Conservation (phyloP, 2,113 vertebrate genomes). For the Lipophrys pholis region DNA sequence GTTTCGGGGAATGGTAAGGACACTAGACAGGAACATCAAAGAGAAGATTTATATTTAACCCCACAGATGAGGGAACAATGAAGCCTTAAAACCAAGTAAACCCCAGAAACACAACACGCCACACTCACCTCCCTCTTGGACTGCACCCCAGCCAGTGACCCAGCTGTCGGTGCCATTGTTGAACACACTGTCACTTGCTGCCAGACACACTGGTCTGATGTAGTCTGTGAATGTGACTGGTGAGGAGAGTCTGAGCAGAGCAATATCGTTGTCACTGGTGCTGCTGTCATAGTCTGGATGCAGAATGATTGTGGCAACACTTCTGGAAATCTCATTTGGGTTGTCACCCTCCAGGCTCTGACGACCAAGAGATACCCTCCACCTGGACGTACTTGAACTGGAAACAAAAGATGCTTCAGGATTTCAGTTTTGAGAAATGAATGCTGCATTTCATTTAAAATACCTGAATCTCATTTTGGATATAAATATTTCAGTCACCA, state of each 20-base stretch:
- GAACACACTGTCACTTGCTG: conserved; percentile 78
- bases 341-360: conserved; percentile 45
- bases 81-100: neutral
- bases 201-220: conserved; percentile 86
- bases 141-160: conserved; percentile 87
- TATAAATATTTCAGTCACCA: neutral
- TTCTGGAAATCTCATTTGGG: conserved; percentile 39
- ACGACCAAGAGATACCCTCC: conserved; percentile 45
- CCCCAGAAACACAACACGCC: neutral
- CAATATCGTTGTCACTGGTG: conserved; percentile 80
- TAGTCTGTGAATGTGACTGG: conserved; percentile 77
- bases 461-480: neutral
- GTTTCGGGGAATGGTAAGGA: conserved; percentile 46
- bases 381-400: neutral
- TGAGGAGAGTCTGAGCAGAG: conserved; percentile 78
- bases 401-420: neutral
- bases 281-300: conserved; percentile 67
- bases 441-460: neutral
- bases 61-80: conserved; percentile 53
- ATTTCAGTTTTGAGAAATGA: no score
- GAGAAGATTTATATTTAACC: conserved; percentile 58
- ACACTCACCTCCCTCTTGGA: conserved; percentile 79
- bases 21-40: conserved; percentile 23
- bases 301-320: conserved; percentile 42
- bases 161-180: conserved; percentile 79